Conservation (phyloP, 2,113 vertebrate species). For the Cervus canadensis region DNA sequence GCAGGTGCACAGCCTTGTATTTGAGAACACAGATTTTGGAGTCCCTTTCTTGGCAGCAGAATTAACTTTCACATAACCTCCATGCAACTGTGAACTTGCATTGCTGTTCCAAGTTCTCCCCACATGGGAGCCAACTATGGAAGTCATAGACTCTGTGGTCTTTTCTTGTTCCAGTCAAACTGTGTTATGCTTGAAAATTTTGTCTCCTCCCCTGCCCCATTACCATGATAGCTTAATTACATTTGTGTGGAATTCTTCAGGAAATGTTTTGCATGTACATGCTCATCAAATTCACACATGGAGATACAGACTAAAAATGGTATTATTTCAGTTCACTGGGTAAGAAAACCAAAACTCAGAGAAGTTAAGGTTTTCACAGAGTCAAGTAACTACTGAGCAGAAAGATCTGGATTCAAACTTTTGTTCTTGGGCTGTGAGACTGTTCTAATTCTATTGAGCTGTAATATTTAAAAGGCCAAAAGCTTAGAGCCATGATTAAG, state of each 20-base stretch:
- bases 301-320: not conserved
- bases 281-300: not conserved
- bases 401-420: not conserved
- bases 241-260: not conserved
- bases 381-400: not conserved
- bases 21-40: not conserved
- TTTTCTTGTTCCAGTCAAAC: conserved; percentile 25
- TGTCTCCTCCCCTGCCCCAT: not conserved
- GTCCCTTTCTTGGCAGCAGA: conserved; percentile 48
- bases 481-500: not conserved
- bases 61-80: conserved; percentile 52
- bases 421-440: not conserved
- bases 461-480: not conserved
- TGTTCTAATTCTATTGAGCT: not conserved
- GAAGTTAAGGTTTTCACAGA: not conserved
- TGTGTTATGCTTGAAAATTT: conserved; percentile 7
- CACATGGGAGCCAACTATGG: not conserved
- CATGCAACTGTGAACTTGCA: conserved; percentile 47
- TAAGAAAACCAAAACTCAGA: not conserved
- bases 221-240: not conserved
- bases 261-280: not conserved
- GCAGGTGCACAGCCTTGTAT: conserved; percentile 21
- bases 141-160: conserved; percentile 20
- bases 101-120: conserved; percentile 29
- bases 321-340: not conserved